A percentile compares a stretch with the other conserved stretches of the same genome.
These are phyloP conservation scores for Eledone cirrhosa DNA, from an alignment of 2,888 invertebrate species.

Conservation along the genomic window DNA sequence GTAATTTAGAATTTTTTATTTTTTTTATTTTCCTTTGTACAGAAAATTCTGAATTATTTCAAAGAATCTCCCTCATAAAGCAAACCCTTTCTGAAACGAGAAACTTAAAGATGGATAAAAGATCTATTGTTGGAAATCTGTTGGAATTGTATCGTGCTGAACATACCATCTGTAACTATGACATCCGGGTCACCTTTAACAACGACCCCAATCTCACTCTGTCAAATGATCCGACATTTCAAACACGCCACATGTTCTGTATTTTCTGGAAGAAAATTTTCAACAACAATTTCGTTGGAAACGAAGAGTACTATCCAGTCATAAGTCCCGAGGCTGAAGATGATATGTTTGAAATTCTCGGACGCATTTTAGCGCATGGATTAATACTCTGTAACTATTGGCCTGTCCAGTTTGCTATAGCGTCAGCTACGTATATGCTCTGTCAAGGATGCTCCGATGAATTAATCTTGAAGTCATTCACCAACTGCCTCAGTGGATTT, in stretches of 20 bases:
- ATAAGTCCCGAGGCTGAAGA: slow-evolving; percentile 38
- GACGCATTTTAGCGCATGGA: slow-evolving; percentile 45
- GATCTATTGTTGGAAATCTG: slow-evolving; percentile 25
- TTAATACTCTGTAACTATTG: slow-evolving; percentile 44
- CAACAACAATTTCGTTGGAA: slow-evolving; percentile 41
- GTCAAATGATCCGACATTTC: slow-evolving; percentile 25
- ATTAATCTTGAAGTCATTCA: slow-evolving; percentile 42
- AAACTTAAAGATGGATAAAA: slow-evolving; percentile 27
- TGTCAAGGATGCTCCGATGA: slow-evolving; percentile 41
- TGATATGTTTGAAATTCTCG: slow-evolving; percentile 41
- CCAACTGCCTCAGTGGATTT: slow-evolving; percentile 41
- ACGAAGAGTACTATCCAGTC: slow-evolving; percentile 41
- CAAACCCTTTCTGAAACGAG: slow-evolving; percentile 27
- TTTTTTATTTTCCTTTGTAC: background rate
- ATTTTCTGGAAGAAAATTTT: slow-evolving; percentile 49
- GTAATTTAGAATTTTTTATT: background rate
- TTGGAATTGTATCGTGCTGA: slow-evolving; percentile 27
- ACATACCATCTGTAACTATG: slow-evolving; percentile 23
- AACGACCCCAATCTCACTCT: background rate
- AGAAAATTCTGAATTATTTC: slow-evolving; percentile 23
- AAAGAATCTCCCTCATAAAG: slow-evolving; percentile 27
- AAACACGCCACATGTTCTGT: slow-evolving; percentile 31
- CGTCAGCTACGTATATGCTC: slow-evolving; percentile 40
- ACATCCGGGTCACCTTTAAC: slow-evolving; percentile 24
- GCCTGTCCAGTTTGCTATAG: slow-evolving; percentile 42